Conservation (phyloP, 2,797 vertebrate genomes). For the Pantherophis vulpinus region DNA sequence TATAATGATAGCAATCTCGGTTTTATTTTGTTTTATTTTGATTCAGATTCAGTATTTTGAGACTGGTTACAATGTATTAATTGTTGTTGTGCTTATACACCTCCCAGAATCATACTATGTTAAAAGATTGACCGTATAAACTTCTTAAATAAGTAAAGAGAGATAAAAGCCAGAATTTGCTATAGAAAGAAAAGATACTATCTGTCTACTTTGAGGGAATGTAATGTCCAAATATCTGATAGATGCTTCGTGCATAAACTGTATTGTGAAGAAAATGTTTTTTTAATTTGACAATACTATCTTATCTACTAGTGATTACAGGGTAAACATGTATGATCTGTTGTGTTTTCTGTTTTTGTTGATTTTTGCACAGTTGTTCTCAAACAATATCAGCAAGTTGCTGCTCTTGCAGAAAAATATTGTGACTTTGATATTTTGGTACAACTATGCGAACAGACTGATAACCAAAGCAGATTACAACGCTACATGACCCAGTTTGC, state of each 20-base stretch:
- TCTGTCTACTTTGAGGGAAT: background rate
- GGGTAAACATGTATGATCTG: background rate
- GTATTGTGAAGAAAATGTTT: background rate
- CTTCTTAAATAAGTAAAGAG: background rate
- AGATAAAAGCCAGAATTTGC: background rate
- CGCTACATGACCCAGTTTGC: constrained; percentile 94
- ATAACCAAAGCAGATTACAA: constrained; percentile 90
- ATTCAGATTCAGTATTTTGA: background rate
- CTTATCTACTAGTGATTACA: background rate
- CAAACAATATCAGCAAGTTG: constrained; percentile 89
- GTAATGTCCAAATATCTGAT: background rate
- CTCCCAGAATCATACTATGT: background rate
- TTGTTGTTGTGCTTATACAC: background rate
- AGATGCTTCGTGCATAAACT: background rate
- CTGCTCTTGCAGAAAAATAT: constrained; percentile 92
- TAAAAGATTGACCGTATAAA: background rate
- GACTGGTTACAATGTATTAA: background rate
- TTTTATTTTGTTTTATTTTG: background rate
- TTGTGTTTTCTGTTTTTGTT: constrained; percentile 32
- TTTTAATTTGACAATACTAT: background rate
- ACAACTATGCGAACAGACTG: constrained; percentile 92
- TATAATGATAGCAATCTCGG: background rate
- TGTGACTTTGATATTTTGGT: constrained; percentile 97
- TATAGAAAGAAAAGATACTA: background rate
- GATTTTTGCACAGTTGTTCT: constrained; percentile 78